phyloP scores from a whole-genome alignment of 1,140 invertebrate species.

The Achroia grisella region DNA sequence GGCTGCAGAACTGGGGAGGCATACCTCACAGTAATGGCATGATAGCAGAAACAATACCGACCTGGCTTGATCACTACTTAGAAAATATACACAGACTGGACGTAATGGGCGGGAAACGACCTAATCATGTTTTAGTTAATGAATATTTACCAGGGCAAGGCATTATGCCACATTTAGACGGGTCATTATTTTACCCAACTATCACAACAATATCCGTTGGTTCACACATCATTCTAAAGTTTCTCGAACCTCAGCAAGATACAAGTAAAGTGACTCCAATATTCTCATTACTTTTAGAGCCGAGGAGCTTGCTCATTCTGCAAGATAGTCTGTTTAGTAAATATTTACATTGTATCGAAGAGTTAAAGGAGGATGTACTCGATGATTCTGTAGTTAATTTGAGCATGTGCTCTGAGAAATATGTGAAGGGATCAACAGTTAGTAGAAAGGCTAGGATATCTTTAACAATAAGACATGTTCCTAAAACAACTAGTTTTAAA shows the following conservation, averaged over 20 bases:
- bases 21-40: slow-evolving; percentile 94
- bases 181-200: slow-evolving; percentile 93
- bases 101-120: slow-evolving; percentile 84
- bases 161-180: slow-evolving; percentile 96
- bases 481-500: slow-evolving; percentile 80
- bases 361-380: slow-evolving; percentile 81
- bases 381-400: slow-evolving; percentile 81
- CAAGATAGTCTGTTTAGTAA: slow-evolving; percentile 88
- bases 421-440: slow-evolving; percentile 74
- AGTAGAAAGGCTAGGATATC: slow-evolving; percentile 86
- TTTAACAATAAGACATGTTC: slow-evolving; percentile 94
- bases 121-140: slow-evolving; percentile 97
- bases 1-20: slow-evolving; percentile 98
- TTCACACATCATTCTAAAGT: slow-evolving; percentile 91
- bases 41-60: slow-evolving; percentile 92
- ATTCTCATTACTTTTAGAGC: slow-evolving; percentile 87
- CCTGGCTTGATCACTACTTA: slow-evolving; percentile 86
- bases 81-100: slow-evolving; percentile 82
- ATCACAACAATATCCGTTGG: slow-evolving; percentile 95
- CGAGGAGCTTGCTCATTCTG: slow-evolving; percentile 90
- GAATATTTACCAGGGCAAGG: slow-evolving; percentile 96
- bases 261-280: slow-evolving; percentile 37
- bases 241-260: slow-evolving; percentile 76
- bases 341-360: slow-evolving; percentile 93
- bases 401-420: slow-evolving; percentile 73